Conservation (phyloP, 2,113 vertebrate species). For the Tachysurus vachellii region DNA sequence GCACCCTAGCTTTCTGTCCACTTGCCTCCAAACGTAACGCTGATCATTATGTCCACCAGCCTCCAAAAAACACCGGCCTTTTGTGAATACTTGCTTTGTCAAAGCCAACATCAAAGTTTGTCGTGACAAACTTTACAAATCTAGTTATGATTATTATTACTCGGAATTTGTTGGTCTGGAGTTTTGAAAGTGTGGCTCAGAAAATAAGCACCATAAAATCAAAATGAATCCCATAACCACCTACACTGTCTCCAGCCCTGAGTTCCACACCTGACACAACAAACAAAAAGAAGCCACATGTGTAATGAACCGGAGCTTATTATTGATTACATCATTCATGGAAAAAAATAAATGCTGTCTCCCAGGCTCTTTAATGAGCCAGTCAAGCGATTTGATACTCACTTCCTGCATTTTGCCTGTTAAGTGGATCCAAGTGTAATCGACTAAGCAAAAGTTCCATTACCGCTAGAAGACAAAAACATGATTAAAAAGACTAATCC, state of each 20-base stretch:
- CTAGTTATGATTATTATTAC: background rate
- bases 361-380: conserved; percentile 9
- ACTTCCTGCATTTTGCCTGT: background rate
- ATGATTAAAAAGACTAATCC: background rate
- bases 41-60: no score
- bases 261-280: background rate
- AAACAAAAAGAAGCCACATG: conserved; percentile 1
- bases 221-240: background rate
- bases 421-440: background rate
- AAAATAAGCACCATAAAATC: background rate
- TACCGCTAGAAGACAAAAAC: background rate
- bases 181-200: background rate
- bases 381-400: background rate
- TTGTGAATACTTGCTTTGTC: no score
- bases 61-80: no score
- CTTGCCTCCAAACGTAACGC: no score
- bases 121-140: no score
- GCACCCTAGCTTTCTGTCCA: no score
- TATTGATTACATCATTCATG: background rate
- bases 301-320: background rate
- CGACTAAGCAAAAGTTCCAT: background rate
- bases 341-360: background rate
- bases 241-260: background rate
- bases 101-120: no score
- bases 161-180: background rate